Conservation (phyloP, 2,888 invertebrate genomes). For the Phytoseiulus persimilis region DNA sequence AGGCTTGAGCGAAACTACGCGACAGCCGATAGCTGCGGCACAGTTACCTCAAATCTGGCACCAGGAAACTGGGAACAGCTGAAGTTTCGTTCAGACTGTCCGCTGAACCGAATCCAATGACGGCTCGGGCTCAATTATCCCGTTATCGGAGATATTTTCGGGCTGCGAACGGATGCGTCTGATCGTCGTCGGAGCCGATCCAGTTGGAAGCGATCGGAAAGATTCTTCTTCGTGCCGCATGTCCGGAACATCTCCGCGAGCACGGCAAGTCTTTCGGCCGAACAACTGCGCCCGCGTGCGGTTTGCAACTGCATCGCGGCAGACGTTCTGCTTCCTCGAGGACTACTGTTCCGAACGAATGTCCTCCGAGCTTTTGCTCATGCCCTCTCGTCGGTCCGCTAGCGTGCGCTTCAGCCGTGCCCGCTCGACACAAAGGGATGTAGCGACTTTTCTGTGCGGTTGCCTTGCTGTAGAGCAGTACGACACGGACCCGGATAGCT, state of each 20-base stretch:
- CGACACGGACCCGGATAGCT: not conserved
- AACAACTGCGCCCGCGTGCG: not conserved
- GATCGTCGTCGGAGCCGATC: not conserved
- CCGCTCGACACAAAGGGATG: not conserved
- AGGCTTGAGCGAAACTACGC: not conserved
- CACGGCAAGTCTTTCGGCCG: not conserved
- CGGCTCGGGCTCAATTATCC: not conserved
- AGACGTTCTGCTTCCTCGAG: not conserved
- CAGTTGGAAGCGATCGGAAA: not conserved
- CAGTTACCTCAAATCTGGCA: no score
- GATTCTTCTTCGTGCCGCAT: not conserved
- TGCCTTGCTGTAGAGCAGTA: not conserved
- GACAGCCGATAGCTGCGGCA: no score
- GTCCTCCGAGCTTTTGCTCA: not conserved
- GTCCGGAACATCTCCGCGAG: not conserved
- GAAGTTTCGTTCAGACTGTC: no score
- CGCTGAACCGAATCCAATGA: no score
- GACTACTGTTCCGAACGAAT: not conserved
- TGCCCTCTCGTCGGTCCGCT: not conserved
- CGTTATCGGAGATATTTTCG: not conserved
- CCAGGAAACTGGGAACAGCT: no score
- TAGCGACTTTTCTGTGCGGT: not conserved
- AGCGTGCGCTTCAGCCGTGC: not conserved
- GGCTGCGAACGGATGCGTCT: not conserved
- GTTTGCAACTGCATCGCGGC: not conserved